Conservation (phyloP, 2,113 vertebrate genomes). For the Lamprotornis superbus region DNA sequence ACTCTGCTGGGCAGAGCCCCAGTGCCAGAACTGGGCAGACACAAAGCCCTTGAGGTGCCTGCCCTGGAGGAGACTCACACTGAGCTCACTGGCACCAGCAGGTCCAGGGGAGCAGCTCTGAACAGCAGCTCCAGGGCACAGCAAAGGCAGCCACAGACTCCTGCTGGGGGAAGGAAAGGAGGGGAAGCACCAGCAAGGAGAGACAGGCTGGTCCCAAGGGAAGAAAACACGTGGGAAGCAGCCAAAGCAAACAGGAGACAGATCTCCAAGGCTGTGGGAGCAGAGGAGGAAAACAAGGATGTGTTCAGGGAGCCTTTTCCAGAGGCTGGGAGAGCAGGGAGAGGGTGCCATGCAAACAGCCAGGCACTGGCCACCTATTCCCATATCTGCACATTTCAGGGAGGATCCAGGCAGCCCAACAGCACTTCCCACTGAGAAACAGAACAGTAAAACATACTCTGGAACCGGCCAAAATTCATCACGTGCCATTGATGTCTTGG, state of each 20-base stretch:
- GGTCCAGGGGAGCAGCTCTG: neutral
- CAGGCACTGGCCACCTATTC: neutral
- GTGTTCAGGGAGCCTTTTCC: neutral
- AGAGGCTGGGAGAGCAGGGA: neutral
- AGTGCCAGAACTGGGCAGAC: neutral
- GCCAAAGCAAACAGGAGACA: neutral
- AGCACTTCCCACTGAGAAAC: neutral
- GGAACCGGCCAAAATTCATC: neutral
- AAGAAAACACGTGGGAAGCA: neutral
- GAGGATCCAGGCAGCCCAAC: neutral
- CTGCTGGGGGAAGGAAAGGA: neutral
- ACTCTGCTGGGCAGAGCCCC: neutral
- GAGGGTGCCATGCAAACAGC: neutral
- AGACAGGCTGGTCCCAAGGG: neutral
- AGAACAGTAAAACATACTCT: neutral
- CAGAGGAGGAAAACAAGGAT: neutral
- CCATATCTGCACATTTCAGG: neutral
- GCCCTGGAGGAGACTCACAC: neutral
- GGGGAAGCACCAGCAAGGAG: neutral
- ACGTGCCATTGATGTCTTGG: neutral
- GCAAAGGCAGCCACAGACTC: neutral
- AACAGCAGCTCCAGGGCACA: neutral
- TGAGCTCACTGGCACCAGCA: neutral
- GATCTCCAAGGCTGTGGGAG: neutral
- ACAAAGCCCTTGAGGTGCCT: neutral